These are phyloP conservation scores for Drosophila subquinaria DNA, from an alignment of 2,888 invertebrate genomes.

Conservation along the genomic window DNA sequence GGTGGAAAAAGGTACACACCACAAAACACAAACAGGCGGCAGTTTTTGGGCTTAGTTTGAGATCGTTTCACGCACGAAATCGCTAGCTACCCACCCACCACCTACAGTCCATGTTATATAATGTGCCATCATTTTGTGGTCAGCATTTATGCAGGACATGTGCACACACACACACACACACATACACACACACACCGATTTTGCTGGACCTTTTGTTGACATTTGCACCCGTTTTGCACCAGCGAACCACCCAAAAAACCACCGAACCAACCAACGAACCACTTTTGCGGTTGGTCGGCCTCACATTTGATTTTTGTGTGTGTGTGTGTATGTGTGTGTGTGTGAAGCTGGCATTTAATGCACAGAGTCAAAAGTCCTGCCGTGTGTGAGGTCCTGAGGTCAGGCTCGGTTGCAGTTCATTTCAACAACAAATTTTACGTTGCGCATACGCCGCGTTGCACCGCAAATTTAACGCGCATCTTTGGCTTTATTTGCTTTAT, in stretches of 20 bases:
- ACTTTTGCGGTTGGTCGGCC: slow-evolving; percentile 51
- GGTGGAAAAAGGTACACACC: slow-evolving; percentile 30
- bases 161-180: slow-evolving; percentile 45
- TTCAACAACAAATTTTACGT: slow-evolving; percentile 50
- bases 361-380: slow-evolving; percentile 72
- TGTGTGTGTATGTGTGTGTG: slow-evolving; percentile 22
- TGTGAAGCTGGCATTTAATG: slow-evolving; percentile 65
- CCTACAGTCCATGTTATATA: slow-evolving; percentile 62
- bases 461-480: slow-evolving; percentile 7
- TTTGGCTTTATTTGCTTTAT: slow-evolving; percentile 6
- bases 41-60: slow-evolving; percentile 66
- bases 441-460: slow-evolving; percentile 38
- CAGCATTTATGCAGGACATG: slow-evolving; percentile 77
- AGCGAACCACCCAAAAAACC: slow-evolving; percentile 31
- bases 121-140: slow-evolving; percentile 81
- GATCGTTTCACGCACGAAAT: slow-evolving; percentile 48
- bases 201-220: slow-evolving; percentile 74
- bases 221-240: slow-evolving; percentile 45
- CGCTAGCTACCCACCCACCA: neutral
- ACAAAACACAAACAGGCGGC: slow-evolving; percentile 70
- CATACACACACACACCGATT: slow-evolving; percentile 34
- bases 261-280: slow-evolving; percentile 13
- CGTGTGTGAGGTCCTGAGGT: slow-evolving; percentile 25
- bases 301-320: slow-evolving; percentile 68
- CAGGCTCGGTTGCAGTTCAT: slow-evolving; percentile 38